phyloP scores from a whole-genome alignment of 2,797 vertebrate species.

The Cirrhinus mrigala region DNA sequence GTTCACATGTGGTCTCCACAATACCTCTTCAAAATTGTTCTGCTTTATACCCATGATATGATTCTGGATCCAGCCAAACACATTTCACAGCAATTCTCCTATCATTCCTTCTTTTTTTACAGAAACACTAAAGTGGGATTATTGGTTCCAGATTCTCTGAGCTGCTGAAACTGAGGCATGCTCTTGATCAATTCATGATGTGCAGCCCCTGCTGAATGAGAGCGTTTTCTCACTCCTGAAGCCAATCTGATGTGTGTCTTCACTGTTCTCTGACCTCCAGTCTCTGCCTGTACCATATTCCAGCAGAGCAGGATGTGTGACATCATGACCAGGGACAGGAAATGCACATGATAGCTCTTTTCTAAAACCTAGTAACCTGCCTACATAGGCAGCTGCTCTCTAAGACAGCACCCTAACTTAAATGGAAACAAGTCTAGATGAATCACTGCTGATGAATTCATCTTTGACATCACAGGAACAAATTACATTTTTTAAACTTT shows the following conservation, averaged over 20 bases:
- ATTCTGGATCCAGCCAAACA: slow-evolving; percentile 59
- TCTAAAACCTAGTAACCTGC: background rate
- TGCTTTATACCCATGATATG: slow-evolving; percentile 41
- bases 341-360: background rate
- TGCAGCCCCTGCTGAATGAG: slow-evolving; percentile 64
- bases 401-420: background rate
- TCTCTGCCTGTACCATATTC: slow-evolving; percentile 42
- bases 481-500: background rate
- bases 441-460: background rate
- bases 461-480: background rate
- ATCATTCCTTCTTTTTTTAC: slow-evolving; percentile 59
- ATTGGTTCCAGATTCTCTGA: slow-evolving; percentile 65
- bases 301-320: slow-evolving; percentile 34
- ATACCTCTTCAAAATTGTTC: slow-evolving; percentile 43
- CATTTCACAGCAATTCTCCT: slow-evolving; percentile 66
- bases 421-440: background rate
- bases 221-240: slow-evolving; percentile 61
- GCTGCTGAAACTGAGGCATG: slow-evolving; percentile 53
- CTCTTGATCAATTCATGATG: slow-evolving; percentile 70
- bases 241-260: slow-evolving; percentile 28
- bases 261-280: slow-evolving; percentile 38
- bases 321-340: slow-evolving; percentile 31
- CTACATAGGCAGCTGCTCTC: background rate
- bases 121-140: slow-evolving; percentile 62
- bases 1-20: slow-evolving; percentile 27